Conservation (phyloP, 1,140 invertebrate genomes). For the Reticulitermes speratus region DNA sequence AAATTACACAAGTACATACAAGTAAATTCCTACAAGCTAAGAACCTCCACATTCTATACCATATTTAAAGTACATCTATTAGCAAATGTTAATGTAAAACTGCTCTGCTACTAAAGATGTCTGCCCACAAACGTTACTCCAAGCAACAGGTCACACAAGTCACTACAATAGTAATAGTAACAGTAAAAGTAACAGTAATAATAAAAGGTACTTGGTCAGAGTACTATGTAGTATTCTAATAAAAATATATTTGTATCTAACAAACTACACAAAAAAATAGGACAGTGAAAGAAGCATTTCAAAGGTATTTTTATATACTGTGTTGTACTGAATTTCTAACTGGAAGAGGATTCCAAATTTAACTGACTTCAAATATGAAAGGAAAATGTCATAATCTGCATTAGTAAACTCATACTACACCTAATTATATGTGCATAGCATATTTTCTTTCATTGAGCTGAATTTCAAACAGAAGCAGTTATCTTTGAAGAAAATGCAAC, state of each 20-base stretch:
- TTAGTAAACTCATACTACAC: too few relatives aligned
- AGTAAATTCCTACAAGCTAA: slow-evolving; percentile 1
- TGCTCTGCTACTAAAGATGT: neutral
- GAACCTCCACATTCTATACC: neutral
- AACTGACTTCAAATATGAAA: too few relatives aligned
- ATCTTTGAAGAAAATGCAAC: neutral
- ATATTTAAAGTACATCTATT: neutral
- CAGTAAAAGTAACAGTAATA: neutral
- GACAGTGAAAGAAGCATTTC: slow-evolving; percentile 16
- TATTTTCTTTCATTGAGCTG: too few relatives aligned
- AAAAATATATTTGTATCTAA: neutral
- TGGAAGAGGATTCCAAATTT: too few relatives aligned
- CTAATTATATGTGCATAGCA: too few relatives aligned
- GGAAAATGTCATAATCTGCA: too few relatives aligned
- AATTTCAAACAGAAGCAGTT: too few relatives aligned
- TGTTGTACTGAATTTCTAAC: too few relatives aligned
- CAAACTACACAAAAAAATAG: neutral
- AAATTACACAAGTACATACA: slow-evolving; percentile 6
- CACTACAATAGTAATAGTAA: slow-evolving; percentile 22
- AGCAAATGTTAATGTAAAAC: neutral
- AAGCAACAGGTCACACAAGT: slow-evolving; percentile 21
- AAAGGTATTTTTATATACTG: neutral
- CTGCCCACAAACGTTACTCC: neutral
- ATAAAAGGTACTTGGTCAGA: neutral
- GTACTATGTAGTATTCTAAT: neutral